Conservation (phyloP, 2,797 vertebrate species). For the Sebastes wilsoni region DNA sequence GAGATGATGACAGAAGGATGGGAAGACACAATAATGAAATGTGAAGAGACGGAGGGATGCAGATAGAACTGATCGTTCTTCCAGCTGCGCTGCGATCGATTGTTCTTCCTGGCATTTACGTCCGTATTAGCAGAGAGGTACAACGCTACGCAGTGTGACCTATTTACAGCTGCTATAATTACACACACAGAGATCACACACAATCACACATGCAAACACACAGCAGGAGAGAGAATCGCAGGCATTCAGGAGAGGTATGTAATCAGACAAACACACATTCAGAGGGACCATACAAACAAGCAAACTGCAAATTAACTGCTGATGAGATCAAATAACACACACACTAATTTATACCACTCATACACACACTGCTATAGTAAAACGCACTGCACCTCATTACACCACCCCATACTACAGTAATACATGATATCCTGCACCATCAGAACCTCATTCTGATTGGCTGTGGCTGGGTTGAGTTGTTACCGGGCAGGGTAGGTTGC, state of each 20-base stretch:
- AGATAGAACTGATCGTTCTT: not conserved
- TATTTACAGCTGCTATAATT: conserved; percentile 46
- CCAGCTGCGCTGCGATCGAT: conserved; percentile 33
- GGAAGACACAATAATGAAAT: too few relatives aligned
- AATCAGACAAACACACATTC: not conserved
- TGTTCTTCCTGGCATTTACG: conserved; percentile 20
- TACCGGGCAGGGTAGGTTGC: too few relatives aligned
- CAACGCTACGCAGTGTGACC: conserved; percentile 23
- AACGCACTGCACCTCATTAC: not conserved
- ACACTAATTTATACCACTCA: not conserved
- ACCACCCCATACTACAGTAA: not conserved
- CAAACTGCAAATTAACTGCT: not conserved
- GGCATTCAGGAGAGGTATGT: not conserved
- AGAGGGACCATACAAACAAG: not conserved
- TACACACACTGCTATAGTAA: not conserved
- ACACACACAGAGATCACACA: conserved; percentile 5
- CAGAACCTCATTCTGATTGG: not conserved
- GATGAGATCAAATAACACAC: not conserved
- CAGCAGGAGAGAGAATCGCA: not conserved
- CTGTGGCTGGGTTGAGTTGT: too few relatives aligned
- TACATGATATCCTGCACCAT: too few relatives aligned
- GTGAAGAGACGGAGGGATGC: not conserved
- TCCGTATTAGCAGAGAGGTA: conserved; percentile 12
- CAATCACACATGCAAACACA: conserved; percentile 15
- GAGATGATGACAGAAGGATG: not conserved